Conservation (phyloP, 2,797 vertebrate species). For the Trachurus trachurus region DNA sequence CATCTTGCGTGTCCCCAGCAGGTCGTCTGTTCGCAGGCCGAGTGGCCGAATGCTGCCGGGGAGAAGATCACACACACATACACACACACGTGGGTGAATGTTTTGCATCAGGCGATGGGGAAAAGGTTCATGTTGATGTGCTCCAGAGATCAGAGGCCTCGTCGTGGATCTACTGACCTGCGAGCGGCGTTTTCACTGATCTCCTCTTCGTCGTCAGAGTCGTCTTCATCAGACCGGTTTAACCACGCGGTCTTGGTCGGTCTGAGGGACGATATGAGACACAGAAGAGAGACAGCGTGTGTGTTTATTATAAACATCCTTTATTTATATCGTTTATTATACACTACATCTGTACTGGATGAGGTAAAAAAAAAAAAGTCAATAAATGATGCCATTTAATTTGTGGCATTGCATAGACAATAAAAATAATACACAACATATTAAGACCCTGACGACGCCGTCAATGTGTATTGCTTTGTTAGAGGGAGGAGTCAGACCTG, state of each 20-base stretch:
- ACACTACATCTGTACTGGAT: neutral
- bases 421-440: too few species aligned
- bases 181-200: neutral
- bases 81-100: neutral
- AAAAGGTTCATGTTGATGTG: neutral
- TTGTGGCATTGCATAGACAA: too few species aligned
- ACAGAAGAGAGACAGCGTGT: neutral
- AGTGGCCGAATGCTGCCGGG: slow-evolving; percentile 86
- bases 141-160: too few species aligned
- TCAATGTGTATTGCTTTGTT: too few species aligned
- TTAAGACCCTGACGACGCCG: too few species aligned
- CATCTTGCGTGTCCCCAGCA: slow-evolving; percentile 86
- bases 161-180: slow-evolving; percentile 37
- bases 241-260: slow-evolving; percentile 11
- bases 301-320: too few species aligned
- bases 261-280: slow-evolving; percentile 17
- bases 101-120: neutral
- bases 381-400: neutral
- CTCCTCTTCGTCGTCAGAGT: slow-evolving; percentile 44
- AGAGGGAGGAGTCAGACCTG: slow-evolving; percentile 52
- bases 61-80: too few species aligned
- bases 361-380: neutral
- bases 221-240: slow-evolving; percentile 18
- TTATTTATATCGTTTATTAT: too few species aligned
- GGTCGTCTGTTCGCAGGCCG: slow-evolving; percentile 85